Base-by-base conservation (phyloP, 2,888 invertebrate species). In the Diarsia dahlii region DNA sequence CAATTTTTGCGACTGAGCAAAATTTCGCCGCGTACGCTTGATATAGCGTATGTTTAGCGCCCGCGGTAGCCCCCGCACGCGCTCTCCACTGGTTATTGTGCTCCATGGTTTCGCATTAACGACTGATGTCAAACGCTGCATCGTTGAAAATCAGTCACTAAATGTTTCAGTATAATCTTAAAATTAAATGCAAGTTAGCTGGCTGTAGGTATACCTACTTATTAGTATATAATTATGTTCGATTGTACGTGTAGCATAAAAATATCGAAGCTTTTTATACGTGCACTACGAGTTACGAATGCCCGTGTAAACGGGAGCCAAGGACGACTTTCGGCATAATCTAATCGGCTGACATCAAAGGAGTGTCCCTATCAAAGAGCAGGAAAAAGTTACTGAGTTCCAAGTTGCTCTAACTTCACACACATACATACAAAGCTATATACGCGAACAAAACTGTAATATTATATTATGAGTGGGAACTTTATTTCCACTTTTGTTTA, bases 271-370 rank as follows among this genome's bases (percentile, higher is more conserved):
- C 12, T 50, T 70, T 78, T 39, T 77, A 56, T 50, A 71, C 34
- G 18, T 39, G 46, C n/a, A 52, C 39, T 67, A 39, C 15, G 18
- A 79, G 39, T 28, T 54, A 20, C 60, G 20, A 39, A 50, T 71
- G 4, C 28, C 39, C 23, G 15, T 68, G 15, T 68, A 34, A 82
- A 68, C 34, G 39, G 15, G 45, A 56, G 58, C 70, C 45, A 76
- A 63, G 46, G 52, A 62, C 45, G 67, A 81, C 48, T 81, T 76
- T 76, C 13, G 9, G 20, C 45, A 81, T 76, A 87, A 88, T 85
- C 71, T 78, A 82, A 88, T 88, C 74, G 71, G 18, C 45, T 56
- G 64, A 80, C 76, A 81, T 84, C 82, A 87, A 85, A 85, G 81
- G 60, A 71, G 65, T 66, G 67, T 66, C 69, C 50, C 73, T 65